These are phyloP conservation scores for Cotesia glomerata DNA, from an alignment of 1,140 invertebrate genomes.

Conservation along the genomic window DNA sequence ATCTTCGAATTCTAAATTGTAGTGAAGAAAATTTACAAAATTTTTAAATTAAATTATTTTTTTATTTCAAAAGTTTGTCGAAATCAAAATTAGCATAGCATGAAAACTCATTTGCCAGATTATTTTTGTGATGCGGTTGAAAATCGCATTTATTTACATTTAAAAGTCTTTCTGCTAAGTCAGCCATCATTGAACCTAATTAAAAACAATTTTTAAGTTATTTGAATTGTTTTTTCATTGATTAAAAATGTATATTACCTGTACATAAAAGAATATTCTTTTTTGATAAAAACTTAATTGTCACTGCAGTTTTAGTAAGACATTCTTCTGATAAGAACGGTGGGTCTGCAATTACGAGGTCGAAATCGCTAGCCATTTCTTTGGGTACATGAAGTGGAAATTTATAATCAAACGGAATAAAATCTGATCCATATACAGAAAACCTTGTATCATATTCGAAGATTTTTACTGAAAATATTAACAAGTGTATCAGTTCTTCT, in stretches of 20 bases:
- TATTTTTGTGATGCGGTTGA: constrained; percentile 82
- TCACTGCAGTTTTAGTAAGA: constrained; percentile 80
- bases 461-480: constrained; percentile 70
- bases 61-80: constrained; percentile 54
- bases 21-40: neutral
- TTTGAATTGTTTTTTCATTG: constrained; percentile 1
- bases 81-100: constrained; percentile 89
- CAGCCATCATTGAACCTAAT: constrained; percentile 78
- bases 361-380: constrained; percentile 71
- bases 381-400: constrained; percentile 74
- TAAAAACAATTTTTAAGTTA: constrained; percentile 37
- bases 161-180: constrained; percentile 71
- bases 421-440: constrained; percentile 78
- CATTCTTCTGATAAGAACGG: constrained; percentile 95
- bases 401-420: constrained; percentile 90
- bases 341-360: constrained; percentile 90
- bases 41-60: neutral
- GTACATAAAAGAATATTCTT: constrained; percentile 89
- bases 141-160: constrained; percentile 74
- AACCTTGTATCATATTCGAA: constrained; percentile 87
- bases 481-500: constrained; percentile 27
- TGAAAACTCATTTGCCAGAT: constrained; percentile 90
- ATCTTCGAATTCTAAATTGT: constrained; percentile 44
- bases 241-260: constrained; percentile 65
- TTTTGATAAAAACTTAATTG: constrained; percentile 79